These are phyloP conservation scores for Fragum whitleyi DNA, from an alignment of 2,888 invertebrate genomes.

Conservation along the genomic window DNA sequence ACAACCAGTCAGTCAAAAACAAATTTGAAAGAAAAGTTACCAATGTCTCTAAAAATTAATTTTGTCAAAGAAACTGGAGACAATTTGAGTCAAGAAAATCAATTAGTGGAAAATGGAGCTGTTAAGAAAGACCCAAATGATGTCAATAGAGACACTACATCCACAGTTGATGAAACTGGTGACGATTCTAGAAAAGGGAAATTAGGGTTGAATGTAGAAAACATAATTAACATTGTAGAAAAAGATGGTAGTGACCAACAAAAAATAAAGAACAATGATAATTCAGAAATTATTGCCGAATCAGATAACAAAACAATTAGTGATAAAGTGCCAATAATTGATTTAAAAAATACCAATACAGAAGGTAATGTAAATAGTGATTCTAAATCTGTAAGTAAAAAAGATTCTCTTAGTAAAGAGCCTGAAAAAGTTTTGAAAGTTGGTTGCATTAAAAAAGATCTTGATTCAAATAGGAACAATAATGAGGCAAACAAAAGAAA, in stretches of 20 bases:
- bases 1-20: background rate
- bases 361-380: background rate
- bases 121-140: background rate
- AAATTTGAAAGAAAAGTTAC: background rate
- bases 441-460: background rate
- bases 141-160: background rate
- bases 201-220: too few species aligned
- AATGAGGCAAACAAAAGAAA: background rate
- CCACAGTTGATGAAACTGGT: background rate
- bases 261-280: background rate
- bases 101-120: background rate
- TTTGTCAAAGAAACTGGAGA: too few species aligned
- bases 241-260: background rate
- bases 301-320: background rate
- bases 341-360: background rate
- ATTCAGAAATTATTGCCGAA: background rate
- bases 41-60: background rate
- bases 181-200: background rate
- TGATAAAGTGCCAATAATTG: background rate
- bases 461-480: background rate
- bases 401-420: background rate
- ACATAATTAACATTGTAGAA: background rate
- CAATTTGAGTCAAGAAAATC: too few species aligned
- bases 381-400: background rate
- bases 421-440: background rate